phyloP scores from a whole-genome alignment of 2,888 invertebrate genomes.

The Agapostemon virescens region DNA sequence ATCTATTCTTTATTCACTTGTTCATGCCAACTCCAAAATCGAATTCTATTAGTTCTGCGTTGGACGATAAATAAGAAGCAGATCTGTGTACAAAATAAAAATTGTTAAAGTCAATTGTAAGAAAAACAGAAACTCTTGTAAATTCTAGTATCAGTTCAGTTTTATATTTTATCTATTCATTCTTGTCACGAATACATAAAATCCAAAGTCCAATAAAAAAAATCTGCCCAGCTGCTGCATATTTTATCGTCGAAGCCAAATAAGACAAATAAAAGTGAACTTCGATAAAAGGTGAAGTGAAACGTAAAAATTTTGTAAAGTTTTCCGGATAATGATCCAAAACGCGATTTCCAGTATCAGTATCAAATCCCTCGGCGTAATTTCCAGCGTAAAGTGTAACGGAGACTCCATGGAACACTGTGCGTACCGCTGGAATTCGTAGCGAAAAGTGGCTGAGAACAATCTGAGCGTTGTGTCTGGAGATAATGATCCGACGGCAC shows the following conservation, averaged over 20 bases:
- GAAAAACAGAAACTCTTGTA: too few relatives aligned
- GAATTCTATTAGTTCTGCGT: too few relatives aligned
- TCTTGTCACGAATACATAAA: too few relatives aligned
- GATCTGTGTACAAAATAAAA: too few relatives aligned
- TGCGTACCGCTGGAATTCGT: neutral
- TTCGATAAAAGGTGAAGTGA: neutral
- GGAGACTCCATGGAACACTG: neutral
- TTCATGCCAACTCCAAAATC: too few relatives aligned
- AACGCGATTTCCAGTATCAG: neutral
- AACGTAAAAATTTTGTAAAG: neutral
- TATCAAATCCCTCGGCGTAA: too few relatives aligned
- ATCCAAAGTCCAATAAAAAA: too few relatives aligned
- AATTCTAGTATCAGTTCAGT: neutral
- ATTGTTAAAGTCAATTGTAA: too few relatives aligned
- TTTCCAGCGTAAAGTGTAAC: neutral
- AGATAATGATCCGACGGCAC: neutral
- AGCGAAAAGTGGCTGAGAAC: constrained; percentile 2
- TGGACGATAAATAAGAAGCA: too few relatives aligned
- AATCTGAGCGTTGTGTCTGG: neutral
- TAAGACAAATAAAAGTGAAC: neutral
- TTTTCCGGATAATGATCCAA: neutral
- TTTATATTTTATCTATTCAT: neutral
- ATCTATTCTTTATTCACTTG: too few relatives aligned
- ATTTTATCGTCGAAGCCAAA: neutral
- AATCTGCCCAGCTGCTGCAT: neutral